phyloP scores from a whole-genome alignment of 1,140 invertebrate genomes.

The Drosophila fuyamai region DNA sequence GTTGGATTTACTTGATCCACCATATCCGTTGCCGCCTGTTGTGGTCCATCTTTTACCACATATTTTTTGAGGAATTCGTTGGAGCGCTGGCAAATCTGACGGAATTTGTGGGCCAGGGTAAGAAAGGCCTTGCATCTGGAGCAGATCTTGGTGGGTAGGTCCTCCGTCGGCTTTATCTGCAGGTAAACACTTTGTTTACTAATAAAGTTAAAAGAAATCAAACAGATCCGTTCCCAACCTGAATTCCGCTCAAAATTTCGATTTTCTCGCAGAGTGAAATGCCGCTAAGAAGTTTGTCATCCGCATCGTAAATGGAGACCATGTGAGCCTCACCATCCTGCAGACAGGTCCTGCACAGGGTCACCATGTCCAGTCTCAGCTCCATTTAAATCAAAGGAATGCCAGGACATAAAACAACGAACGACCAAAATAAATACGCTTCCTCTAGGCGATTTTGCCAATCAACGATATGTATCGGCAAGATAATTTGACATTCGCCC shows the following conservation, averaged over 20 bases:
- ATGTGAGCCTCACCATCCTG: slow-evolving; percentile 71
- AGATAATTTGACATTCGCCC: slow-evolving; percentile 5
- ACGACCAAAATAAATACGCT: slow-evolving; percentile 8
- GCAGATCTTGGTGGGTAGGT: slow-evolving; percentile 69
- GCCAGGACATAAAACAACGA: background rate
- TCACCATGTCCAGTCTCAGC: slow-evolving; percentile 41
- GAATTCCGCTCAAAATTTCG: slow-evolving; percentile 67
- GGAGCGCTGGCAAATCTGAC: slow-evolving; percentile 72
- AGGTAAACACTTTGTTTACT: background rate
- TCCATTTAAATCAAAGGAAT: slow-evolving; percentile 29
- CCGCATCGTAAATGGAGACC: slow-evolving; percentile 72
- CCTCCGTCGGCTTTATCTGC: slow-evolving; percentile 53
- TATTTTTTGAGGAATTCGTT: slow-evolving; percentile 69
- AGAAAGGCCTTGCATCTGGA: slow-evolving; percentile 70
- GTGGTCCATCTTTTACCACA: slow-evolving; percentile 41
- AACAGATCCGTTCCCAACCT: slow-evolving; percentile 18
- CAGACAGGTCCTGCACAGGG: slow-evolving; percentile 69
- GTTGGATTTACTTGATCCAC: background rate
- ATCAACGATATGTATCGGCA: background rate
- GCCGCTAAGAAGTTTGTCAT: slow-evolving; percentile 16
- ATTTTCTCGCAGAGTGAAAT: slow-evolving; percentile 70
- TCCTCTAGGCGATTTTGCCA: background rate
- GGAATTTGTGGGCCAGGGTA: slow-evolving; percentile 69
- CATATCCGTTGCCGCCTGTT: slow-evolving; percentile 28
- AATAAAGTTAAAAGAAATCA: no score